These are phyloP conservation scores for Leptinotarsa defecta DNA, from an alignment of 1,140 invertebrate genomes.

Conservation along the genomic window DNA sequence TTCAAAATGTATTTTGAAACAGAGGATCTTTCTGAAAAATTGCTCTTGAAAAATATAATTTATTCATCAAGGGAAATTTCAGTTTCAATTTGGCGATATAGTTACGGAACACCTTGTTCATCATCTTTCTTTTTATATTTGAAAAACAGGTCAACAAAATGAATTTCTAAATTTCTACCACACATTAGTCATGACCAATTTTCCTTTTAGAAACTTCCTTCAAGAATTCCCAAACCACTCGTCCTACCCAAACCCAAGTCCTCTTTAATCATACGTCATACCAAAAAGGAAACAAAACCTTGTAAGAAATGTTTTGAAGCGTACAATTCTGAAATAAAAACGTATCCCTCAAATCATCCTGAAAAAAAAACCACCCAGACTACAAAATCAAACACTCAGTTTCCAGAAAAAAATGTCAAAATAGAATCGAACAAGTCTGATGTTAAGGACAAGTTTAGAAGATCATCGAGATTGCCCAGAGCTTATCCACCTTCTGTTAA, in stretches of 20 bases:
- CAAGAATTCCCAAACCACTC: background rate
- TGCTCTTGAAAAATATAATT: background rate
- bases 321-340: conserved; percentile 16
- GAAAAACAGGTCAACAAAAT: background rate
- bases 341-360: background rate
- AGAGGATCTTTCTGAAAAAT: background rate
- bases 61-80: too few relatives aligned
- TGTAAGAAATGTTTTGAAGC: conserved; percentile 19
- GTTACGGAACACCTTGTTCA: too few relatives aligned
- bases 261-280: background rate
- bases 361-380: background rate
- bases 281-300: background rate
- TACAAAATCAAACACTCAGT: background rate
- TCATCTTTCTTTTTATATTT: too few relatives aligned
- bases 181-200: background rate
- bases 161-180: background rate
- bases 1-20: too few relatives aligned
- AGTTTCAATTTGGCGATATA: too few relatives aligned
- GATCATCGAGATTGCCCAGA: background rate
- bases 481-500: background rate
- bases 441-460: background rate
- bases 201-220: conserved; percentile 16
- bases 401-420: background rate
- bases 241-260: background rate
- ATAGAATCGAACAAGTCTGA: background rate